Evolutionary conservation across 92 coral and sea anemone species (phyloP), one percentile per base, ranked within the genome.

Genomic region (Palythoa grandiflora): DNA sequence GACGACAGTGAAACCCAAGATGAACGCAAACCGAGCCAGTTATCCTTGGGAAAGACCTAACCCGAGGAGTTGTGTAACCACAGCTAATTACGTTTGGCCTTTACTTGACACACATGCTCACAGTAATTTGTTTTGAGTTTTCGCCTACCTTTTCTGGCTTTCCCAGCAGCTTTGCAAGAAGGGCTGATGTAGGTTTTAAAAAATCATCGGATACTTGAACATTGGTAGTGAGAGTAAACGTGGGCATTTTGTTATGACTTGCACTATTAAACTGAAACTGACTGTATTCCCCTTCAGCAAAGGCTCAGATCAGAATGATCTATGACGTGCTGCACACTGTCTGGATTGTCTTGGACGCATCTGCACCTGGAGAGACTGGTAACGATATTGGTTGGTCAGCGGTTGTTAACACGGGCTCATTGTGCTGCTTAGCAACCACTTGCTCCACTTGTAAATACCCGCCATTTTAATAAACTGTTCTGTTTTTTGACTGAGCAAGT

Each of bases 171-270:
- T 87, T 75, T 57, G 95, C 94, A 55, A 94, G 17, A 3, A 94
- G 57, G 1, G 77, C 87, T 9, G 97, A 80, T 8, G 94, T 80
- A 20, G 85, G 78, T 77, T 92, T 89, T 44, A 92, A 65, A 77
- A 94, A 94, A 50, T 92, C 89, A 14, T 73, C 95, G 10, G 97
- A 95, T 12, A 94, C 81, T 66, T 92, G 89, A 83, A 93, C 94
- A 88, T 94, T 84, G 21, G 90, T 86, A 28, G 89, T 85, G 55
- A 76, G 50, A 68, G 88, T 53, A 57, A 91, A 84, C 2, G 6
- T 39, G 6, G 94, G 94, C 75, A 80, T 80, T 80, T 80, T 38
- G 68, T 36, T 5, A 63, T 9, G 1, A 48, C 28, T 28, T 28
- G 28, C 28, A 28, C 28, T 28, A 28, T 28, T 28, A 28, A 28